A percentile compares a stretch with the other conserved stretches of the same genome.
phyloP scores from a whole-genome alignment of 92 coral and sea anemone genomes.

The Virgularia gustaviana region DNA sequence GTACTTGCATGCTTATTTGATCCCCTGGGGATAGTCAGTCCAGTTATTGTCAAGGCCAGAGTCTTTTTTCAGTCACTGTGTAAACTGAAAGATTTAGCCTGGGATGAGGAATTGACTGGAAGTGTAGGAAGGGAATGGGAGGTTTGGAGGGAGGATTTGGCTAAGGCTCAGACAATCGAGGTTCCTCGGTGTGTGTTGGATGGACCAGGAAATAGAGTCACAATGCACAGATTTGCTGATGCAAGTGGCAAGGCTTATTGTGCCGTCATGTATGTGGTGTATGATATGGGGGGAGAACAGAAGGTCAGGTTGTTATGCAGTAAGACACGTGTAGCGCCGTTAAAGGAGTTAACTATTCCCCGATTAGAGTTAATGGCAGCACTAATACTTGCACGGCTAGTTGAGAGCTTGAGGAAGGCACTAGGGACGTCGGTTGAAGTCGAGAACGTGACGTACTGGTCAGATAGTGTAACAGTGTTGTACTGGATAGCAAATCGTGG shows the following conservation, averaged over 20 bases:
- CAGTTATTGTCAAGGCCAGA: neutral
- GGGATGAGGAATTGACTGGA: constrained; percentile 22
- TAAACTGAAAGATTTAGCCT: neutral
- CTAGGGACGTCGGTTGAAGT: neutral
- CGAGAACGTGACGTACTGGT: too few relatives aligned
- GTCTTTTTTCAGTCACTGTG: constrained; percentile 13
- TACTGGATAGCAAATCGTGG: constrained; percentile 41
- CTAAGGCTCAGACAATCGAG: neutral
- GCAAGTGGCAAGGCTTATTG: too few relatives aligned
- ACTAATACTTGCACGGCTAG: constrained; percentile 20
- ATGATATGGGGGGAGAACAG: too few relatives aligned
- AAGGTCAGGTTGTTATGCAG: too few relatives aligned
- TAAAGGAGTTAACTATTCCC: constrained; percentile 20
- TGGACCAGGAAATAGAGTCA: too few relatives aligned
- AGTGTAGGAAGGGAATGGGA: neutral
- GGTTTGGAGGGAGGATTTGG: constrained; percentile 10
- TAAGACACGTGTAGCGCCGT: constrained; percentile 43
- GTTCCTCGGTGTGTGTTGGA: constrained; percentile 5
- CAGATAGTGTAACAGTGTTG: constrained; percentile 28
- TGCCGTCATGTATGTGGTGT: too few relatives aligned
- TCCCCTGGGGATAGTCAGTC: constrained; percentile 12
- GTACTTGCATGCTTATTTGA: constrained; percentile 8
- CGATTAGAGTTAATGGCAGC: too few relatives aligned
- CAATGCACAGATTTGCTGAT: too few relatives aligned
- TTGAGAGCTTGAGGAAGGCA: constrained; percentile 5